Percentiles rank a stretch among this genome's conserved stretches.
These are phyloP conservation scores for Marcusenius ussheri DNA, from an alignment of 2,113 vertebrate species.

Conservation along the genomic window DNA sequence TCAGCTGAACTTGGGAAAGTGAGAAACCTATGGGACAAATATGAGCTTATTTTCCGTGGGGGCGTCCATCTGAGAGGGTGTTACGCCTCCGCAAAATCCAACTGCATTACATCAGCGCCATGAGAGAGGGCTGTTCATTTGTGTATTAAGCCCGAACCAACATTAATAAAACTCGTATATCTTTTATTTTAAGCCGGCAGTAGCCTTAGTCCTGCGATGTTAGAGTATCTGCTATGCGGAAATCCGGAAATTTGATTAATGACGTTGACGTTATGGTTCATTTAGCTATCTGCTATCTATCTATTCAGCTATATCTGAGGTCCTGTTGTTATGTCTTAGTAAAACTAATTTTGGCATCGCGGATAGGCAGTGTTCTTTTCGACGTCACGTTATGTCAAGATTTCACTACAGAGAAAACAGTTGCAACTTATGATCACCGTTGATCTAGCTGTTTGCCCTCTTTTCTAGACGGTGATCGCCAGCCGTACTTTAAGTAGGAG, in stretches of 20 bases:
- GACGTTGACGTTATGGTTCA: background rate
- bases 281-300: background rate
- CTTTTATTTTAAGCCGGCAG: background rate
- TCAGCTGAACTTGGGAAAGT: background rate
- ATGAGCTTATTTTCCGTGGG: background rate
- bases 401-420: background rate
- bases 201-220: background rate
- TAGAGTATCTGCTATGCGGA: background rate
- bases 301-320: background rate
- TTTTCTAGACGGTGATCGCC: background rate
- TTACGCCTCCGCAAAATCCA: background rate
- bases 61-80: background rate
- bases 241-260: background rate
- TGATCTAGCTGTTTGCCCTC: background rate
- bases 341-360: background rate
- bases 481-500: background rate
- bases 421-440: background rate
- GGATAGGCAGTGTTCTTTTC: background rate
- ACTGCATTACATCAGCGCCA: background rate
- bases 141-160: background rate
- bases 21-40: background rate
- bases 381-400: background rate
- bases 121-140: background rate
- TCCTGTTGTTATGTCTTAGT: background rate
- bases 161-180: background rate